Conservation (phyloP, 2,797 vertebrate genomes). For the Spinibarbus caldwelli region DNA sequence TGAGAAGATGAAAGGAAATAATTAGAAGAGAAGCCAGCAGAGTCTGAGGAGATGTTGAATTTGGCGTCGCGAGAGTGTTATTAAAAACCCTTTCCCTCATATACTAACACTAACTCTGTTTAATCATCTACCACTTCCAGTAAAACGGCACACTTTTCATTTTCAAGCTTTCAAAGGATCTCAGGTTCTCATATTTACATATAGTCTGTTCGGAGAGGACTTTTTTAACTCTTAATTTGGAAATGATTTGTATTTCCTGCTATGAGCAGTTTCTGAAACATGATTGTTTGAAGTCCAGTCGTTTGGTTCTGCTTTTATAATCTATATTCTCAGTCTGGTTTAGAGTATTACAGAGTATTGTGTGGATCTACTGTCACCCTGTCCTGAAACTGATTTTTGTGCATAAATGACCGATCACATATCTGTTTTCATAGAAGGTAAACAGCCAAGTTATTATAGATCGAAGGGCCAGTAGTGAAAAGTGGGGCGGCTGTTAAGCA, state of each 20-base stretch:
- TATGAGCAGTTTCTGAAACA: background rate
- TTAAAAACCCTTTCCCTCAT: slow-evolving; percentile 66
- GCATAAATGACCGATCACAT: background rate
- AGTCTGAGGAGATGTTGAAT: slow-evolving; percentile 73
- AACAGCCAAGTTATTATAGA: background rate
- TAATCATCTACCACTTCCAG: slow-evolving; percentile 72
- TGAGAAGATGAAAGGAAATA: slow-evolving; percentile 61
- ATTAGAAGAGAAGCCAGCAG: slow-evolving; percentile 66
- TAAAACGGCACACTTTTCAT: slow-evolving; percentile 67
- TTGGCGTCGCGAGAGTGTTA: slow-evolving; percentile 70
- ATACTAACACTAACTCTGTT: slow-evolving; percentile 73
- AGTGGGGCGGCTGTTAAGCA: background rate
- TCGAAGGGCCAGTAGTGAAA: background rate
- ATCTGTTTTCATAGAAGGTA: background rate
- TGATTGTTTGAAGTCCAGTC: background rate
- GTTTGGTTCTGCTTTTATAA: slow-evolving; percentile 14
- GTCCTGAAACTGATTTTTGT: background rate
- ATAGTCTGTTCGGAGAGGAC: background rate
- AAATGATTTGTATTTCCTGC: background rate
- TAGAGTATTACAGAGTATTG: background rate
- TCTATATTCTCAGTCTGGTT: slow-evolving; percentile 2
- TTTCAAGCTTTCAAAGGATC: slow-evolving; percentile 53
- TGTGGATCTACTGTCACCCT: background rate
- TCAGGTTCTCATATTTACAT: background rate
- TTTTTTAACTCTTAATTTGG: background rate